Percentiles rank a stretch among this genome's conserved stretches.
phyloP scores from a whole-genome alignment of 1,140 invertebrate species.

The Danaus melanippus region DNA sequence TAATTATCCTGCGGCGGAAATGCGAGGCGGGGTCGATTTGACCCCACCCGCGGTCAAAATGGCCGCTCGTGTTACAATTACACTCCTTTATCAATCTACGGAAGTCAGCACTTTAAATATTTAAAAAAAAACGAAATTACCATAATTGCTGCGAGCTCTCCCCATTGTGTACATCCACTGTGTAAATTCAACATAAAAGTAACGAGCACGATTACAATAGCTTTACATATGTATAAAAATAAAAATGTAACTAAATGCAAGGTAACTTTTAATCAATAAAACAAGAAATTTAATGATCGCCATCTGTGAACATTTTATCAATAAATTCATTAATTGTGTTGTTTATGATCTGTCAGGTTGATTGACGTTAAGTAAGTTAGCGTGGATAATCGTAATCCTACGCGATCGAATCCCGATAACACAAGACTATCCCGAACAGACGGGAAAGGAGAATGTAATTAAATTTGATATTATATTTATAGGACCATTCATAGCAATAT shows the following conservation, averaged over 20 bases:
- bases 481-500: too few relatives aligned
- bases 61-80: constrained; percentile 62
- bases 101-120: constrained; percentile 48
- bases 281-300: too few relatives aligned
- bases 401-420: constrained; percentile 15
- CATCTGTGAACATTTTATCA: too few relatives aligned
- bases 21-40: constrained; percentile 61
- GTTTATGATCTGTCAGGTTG: constrained; percentile 11
- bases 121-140: constrained; percentile 31
- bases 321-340: too few relatives aligned
- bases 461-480: too few relatives aligned
- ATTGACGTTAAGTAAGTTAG: constrained; percentile 38
- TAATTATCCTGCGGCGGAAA: constrained; percentile 67
- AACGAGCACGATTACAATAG: too few relatives aligned
- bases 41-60: constrained; percentile 67
- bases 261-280: too few relatives aligned
- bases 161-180: constrained; percentile 18
- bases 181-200: constrained; percentile 8
- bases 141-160: constrained; percentile 26
- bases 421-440: too few relatives aligned
- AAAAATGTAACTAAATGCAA: too few relatives aligned
- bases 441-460: too few relatives aligned
- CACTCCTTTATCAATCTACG: constrained; percentile 43
- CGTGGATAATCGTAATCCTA: constrained; percentile 48
- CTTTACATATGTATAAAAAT: too few relatives aligned